phyloP scores from a whole-genome alignment of 2,113 vertebrate genomes.

The Beaufortia kweichowensis region DNA sequence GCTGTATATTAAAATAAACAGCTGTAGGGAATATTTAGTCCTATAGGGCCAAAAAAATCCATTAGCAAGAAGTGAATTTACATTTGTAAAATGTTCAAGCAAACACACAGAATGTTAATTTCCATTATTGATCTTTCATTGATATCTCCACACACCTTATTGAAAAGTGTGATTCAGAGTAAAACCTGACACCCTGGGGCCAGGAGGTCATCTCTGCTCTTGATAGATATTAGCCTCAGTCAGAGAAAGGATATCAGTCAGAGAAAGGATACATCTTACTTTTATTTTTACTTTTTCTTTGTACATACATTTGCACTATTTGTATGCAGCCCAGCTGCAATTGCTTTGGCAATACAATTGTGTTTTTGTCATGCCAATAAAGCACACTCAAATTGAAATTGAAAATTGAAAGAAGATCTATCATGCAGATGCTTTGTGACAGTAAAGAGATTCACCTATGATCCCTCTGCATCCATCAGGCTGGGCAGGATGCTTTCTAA shows the following conservation, averaged over 20 bases:
- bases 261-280: no score
- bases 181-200: neutral
- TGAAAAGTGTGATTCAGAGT: neutral
- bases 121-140: neutral
- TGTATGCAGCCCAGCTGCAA: no score
- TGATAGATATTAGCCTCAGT: slow-evolving; percentile 37
- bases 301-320: no score
- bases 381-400: no score
- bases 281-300: no score
- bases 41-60: neutral
- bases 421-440: slow-evolving; percentile 40
- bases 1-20: neutral
- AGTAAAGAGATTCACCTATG: slow-evolving; percentile 37
- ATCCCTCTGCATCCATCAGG: slow-evolving; percentile 4
- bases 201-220: slow-evolving; percentile 21
- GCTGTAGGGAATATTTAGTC: neutral
- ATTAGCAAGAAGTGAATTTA: neutral
- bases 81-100: neutral
- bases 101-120: neutral
- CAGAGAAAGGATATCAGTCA: slow-evolving; percentile 37
- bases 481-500: slow-evolving; percentile 8
- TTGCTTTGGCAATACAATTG: no score
- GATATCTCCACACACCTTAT: neutral
- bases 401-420: no score
- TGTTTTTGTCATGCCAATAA: no score